These are phyloP conservation scores for Aphaenogaster rudis DNA, from an alignment of 1,140 invertebrate genomes.

Conservation along the genomic window DNA sequence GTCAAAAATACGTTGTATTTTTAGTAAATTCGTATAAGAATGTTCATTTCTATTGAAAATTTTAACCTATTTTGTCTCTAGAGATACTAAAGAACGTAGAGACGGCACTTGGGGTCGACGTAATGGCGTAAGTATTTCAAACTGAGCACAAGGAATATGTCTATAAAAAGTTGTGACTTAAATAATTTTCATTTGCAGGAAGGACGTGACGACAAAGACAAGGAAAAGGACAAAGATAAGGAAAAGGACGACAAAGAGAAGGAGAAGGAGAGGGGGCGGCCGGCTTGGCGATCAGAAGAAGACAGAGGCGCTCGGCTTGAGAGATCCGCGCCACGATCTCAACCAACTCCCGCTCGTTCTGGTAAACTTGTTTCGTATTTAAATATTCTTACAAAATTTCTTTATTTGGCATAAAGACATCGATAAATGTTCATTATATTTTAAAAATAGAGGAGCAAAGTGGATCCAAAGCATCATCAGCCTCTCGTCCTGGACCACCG, in stretches of 20 bases:
- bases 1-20: not conserved
- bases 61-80: slow-evolving; percentile 55
- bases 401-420: not conserved
- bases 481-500: slow-evolving; percentile 60
- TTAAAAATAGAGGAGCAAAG: slow-evolving; percentile 75
- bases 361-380: slow-evolving; percentile 70
- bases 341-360: slow-evolving; percentile 72
- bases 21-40: not conserved
- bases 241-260: slow-evolving; percentile 35
- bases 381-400: slow-evolving; percentile 8
- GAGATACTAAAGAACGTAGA: slow-evolving; percentile 78
- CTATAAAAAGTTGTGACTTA: not conserved
- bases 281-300: slow-evolving; percentile 74
- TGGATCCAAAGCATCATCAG: slow-evolving; percentile 74
- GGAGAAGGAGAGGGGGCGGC: slow-evolving; percentile 72
- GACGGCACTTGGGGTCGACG: slow-evolving; percentile 79
- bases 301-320: slow-evolving; percentile 67
- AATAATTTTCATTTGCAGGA: slow-evolving; percentile 72
- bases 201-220: slow-evolving; percentile 78
- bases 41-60: not conserved
- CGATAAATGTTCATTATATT: not conserved
- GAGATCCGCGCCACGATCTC: slow-evolving; percentile 68
- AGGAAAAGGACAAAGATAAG: slow-evolving; percentile 63
- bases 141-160: slow-evolving; percentile 13
- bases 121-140: slow-evolving; percentile 80